phyloP scores from a whole-genome alignment of 2,113 vertebrate species.

The Corythaeola cristata region DNA sequence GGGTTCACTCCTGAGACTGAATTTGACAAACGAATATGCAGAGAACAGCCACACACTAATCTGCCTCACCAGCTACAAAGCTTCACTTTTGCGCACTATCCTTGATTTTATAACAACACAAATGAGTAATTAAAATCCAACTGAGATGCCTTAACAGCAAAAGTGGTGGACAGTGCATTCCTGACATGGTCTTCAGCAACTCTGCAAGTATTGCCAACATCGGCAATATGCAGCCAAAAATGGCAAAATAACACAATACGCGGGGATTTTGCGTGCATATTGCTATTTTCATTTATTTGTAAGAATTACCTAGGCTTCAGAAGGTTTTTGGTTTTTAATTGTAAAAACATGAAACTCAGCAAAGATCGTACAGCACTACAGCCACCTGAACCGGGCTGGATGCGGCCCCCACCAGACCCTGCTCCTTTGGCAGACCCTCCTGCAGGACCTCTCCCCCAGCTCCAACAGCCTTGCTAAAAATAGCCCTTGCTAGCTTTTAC shows the following conservation, averaged over 20 bases:
- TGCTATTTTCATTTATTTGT: background rate
- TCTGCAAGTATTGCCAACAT: background rate
- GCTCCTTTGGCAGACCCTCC: background rate
- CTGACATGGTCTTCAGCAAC: background rate
- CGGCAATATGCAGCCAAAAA: background rate
- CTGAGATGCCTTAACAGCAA: background rate
- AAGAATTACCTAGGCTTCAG: background rate
- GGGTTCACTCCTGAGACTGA: background rate
- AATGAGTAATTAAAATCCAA: background rate
- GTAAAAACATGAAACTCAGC: background rate
- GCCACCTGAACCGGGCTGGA: background rate
- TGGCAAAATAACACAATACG: background rate
- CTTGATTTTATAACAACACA: background rate
- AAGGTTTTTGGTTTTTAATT: background rate
- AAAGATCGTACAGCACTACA: background rate
- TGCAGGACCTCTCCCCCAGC: background rate
- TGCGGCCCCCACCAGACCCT: background rate
- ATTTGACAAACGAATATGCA: background rate
- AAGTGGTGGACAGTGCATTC: background rate
- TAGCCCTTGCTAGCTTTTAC: slow-evolving; percentile 2
- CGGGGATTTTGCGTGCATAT: rapidly evolving
- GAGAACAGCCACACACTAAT: background rate
- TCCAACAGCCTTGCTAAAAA: slow-evolving; percentile 47
- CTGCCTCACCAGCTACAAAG: background rate
- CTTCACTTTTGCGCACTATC: background rate